phyloP scores from a whole-genome alignment of 2,797 vertebrate genomes.

The Hapalemur alaotrensis region DNA sequence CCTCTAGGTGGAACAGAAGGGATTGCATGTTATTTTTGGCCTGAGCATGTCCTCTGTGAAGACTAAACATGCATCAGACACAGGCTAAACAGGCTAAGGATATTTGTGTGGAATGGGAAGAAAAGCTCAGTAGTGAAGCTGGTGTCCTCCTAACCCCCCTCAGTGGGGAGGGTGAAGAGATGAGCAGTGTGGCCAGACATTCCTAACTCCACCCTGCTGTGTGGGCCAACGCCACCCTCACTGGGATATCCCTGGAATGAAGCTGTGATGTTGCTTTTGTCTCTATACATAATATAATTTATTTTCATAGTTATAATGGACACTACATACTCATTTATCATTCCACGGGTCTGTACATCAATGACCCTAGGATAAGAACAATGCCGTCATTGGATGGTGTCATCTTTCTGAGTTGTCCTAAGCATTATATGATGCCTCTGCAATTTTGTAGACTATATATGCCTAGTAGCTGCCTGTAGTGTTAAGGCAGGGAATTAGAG shows the following conservation, averaged over 20 bases:
- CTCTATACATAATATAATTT: not conserved
- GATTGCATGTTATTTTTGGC: not conserved
- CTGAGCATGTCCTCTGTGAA: not conserved
- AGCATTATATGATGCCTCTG: not conserved
- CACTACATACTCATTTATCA: not conserved
- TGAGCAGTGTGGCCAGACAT: not conserved
- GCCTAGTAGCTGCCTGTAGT: not conserved
- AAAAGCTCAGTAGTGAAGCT: not conserved
- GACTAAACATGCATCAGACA: not conserved
- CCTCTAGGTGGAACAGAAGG: not conserved
- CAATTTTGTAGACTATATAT: rapidly evolving
- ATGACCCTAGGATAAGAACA: not conserved
- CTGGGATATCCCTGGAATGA: not conserved
- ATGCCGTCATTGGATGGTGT: not conserved
- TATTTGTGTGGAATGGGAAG: not conserved
- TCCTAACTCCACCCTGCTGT: not conserved
- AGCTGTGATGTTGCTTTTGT: not conserved
- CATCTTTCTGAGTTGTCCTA: not conserved
- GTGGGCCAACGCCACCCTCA: not conserved
- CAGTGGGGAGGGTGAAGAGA: not conserved
- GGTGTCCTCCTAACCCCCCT: not conserved
- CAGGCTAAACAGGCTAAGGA: not conserved
- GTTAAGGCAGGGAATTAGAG: not conserved
- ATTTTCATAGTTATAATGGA: not conserved
- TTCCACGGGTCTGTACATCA: not conserved